Evolutionary conservation across 2,888 invertebrate genomes (phyloP).

Genomic region (Euclidia mi): DNA sequence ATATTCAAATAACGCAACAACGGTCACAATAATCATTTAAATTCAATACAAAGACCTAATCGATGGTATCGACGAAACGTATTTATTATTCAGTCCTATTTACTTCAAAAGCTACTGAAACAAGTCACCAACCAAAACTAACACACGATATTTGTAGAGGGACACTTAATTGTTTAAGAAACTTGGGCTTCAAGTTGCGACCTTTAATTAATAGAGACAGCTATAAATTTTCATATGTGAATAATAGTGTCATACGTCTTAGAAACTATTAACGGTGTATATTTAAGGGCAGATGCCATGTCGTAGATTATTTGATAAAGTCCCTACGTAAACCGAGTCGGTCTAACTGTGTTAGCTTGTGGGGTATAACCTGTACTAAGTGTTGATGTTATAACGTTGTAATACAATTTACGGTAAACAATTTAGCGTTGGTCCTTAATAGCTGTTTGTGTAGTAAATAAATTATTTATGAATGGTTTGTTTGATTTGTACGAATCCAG

Average conservation of each 20-base stretch:
- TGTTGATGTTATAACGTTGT: slow-evolving; percentile 38
- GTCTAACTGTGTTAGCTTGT: slow-evolving; percentile 52
- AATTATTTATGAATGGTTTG: no score
- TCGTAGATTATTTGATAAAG: slow-evolving; percentile 72
- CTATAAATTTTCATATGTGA: slow-evolving; percentile 75
- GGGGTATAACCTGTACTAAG: slow-evolving; percentile 10
- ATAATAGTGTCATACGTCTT: slow-evolving; percentile 57
- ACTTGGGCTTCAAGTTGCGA: slow-evolving; percentile 65
- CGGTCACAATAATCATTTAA: no score
- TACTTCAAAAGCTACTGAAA: slow-evolving; percentile 52
- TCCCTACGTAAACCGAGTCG: slow-evolving; percentile 50
- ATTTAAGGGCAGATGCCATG: slow-evolving; percentile 58
- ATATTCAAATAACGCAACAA: no score
- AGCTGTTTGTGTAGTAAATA: background rate
- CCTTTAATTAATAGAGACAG: slow-evolving; percentile 75
- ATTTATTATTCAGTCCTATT: slow-evolving; percentile 48
- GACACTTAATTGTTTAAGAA: slow-evolving; percentile 71
- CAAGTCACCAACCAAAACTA: slow-evolving; percentile 53
- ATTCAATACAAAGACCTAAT: no score
- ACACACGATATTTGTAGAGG: slow-evolving; percentile 63
- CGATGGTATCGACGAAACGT: slow-evolving; percentile 12
- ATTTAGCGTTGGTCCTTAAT: background rate
- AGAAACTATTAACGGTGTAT: slow-evolving; percentile 65
- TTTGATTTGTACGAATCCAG: no score
- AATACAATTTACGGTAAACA: slow-evolving; percentile 20